Base-by-base conservation (phyloP, 92 coral and sea anemone genomes). In the Umimayanthus kanabou region DNA sequence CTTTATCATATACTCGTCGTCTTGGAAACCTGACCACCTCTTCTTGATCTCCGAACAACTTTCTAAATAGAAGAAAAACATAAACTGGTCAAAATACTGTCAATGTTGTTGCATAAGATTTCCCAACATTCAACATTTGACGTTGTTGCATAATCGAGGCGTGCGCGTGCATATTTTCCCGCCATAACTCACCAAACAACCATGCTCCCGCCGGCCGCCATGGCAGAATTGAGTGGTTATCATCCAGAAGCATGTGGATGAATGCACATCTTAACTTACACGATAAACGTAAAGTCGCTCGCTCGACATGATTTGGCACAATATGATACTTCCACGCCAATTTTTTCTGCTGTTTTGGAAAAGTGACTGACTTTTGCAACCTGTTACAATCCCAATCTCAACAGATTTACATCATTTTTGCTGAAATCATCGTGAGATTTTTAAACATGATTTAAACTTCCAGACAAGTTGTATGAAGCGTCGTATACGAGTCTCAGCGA, bases 1-100 rank as follows among this genome's bases (percentile, higher is more conserved):
- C 92, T 94, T 97, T 43, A 97, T 97, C 15, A 93, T 90, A 75
- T 91, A 97, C 81, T 97, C 99, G 64, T 96, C 99, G 85, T 97
- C 99, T 73, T 89, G 88, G 84, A 93, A 96, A 23, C 99, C 99
- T 3, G 98, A 93, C 92, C 93, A 93, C 83, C 92, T 90, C 80
- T 92, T 93, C 88, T 97, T 95, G 69, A 97, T 82, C 85, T 97
- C 99, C 22, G 95, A 89, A 73, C 99, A 97, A 88, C 95, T 95
- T 86, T 90, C 99, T 96, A 64, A 9, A 65, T 66, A 40, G 40
- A 25, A 4, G 73, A 15, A 57, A 25, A 53, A 23, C 30, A 64
- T 7, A 11, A 70, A 14, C 18, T 37, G 3, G 37, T 53, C 37
- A 18, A 3, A 55, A 57, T 61, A 33, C 37, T 33, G 37, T 6